Conservation (phyloP, 2,113 vertebrate genomes). For the Hippopotamus amphibius region DNA sequence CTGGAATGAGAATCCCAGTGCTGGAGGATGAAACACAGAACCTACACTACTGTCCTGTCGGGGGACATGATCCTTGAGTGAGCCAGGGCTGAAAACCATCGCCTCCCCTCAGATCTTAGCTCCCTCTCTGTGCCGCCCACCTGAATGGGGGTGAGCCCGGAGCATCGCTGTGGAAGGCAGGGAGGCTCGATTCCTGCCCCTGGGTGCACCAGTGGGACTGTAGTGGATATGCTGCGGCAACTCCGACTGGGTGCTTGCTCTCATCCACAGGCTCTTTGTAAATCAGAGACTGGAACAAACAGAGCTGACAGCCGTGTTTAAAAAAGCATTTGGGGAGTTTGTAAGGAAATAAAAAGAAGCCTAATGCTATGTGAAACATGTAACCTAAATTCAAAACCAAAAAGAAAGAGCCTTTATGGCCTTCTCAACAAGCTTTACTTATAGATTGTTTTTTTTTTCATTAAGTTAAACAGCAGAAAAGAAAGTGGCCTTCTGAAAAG, state of each 20-base stretch:
- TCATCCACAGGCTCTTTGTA: conserved; percentile 47
- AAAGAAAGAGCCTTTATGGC: not conserved
- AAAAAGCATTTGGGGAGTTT: conserved; percentile 59
- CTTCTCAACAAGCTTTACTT: conserved; percentile 53
- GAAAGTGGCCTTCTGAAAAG: not conserved
- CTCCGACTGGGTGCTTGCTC: conserved; percentile 36
- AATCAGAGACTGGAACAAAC: conserved; percentile 50
- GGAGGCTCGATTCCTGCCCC: not conserved
- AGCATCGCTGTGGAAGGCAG: not conserved
- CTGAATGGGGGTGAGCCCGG: not conserved
- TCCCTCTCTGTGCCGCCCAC: not conserved
- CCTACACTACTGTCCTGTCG: fast-evolving
- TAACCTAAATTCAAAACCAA: conserved; percentile 30
- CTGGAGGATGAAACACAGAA: not conserved
- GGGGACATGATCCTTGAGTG: not conserved
- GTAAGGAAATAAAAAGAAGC: conserved; percentile 69
- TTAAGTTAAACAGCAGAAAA: conserved; percentile 53
- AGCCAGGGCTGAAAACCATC: not conserved
- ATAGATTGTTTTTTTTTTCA: conserved; percentile 48
- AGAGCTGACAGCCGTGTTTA: conserved; percentile 63
- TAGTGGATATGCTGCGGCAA: not conserved
- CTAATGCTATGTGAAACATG: conserved; percentile 55
- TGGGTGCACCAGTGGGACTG: not conserved
- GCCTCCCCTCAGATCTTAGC: not conserved
- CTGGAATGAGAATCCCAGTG: not conserved